Evolutionary conservation across 2,113 vertebrate genomes (phyloP).

Genomic region (Anarhynchus alexandrinus): DNA sequence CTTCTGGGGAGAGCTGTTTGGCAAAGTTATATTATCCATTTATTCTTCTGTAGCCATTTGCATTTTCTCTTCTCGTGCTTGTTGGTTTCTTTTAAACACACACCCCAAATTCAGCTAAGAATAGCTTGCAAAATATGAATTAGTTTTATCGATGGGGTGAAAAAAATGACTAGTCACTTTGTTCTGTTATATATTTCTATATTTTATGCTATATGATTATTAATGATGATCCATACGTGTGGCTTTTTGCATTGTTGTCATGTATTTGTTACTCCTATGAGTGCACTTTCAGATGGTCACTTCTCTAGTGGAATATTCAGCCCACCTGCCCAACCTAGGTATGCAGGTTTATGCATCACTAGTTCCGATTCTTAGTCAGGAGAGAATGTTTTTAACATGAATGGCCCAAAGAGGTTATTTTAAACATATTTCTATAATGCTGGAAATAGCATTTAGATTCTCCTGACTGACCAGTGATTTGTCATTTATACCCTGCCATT

Average conservation of each 20-base stretch:
- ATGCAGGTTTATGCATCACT: neutral
- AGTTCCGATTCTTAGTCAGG: neutral
- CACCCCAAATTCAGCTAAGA: neutral
- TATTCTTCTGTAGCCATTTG: neutral
- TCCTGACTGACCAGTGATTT: neutral
- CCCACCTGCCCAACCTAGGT: neutral
- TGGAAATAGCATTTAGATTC: neutral
- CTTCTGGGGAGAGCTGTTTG: neutral
- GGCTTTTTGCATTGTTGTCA: fast-evolving
- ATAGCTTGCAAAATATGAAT: neutral
- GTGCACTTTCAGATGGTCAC: neutral
- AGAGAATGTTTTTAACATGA: neutral
- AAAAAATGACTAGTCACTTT: neutral
- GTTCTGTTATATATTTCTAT: neutral
- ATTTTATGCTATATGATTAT: neutral
- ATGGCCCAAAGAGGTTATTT: neutral
- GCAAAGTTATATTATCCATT: neutral
- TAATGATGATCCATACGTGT: neutral
- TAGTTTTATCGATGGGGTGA: neutral
- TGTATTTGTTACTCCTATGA: neutral
- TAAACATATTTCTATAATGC: neutral
- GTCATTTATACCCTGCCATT: neutral
- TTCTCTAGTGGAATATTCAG: neutral
- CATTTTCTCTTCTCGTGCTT: neutral
- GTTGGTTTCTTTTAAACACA: neutral